Evolutionary conservation across 2,888 invertebrate species (phyloP), one percentile per base, ranked within the genome.

Genomic region (Eledona agricola): DNA sequence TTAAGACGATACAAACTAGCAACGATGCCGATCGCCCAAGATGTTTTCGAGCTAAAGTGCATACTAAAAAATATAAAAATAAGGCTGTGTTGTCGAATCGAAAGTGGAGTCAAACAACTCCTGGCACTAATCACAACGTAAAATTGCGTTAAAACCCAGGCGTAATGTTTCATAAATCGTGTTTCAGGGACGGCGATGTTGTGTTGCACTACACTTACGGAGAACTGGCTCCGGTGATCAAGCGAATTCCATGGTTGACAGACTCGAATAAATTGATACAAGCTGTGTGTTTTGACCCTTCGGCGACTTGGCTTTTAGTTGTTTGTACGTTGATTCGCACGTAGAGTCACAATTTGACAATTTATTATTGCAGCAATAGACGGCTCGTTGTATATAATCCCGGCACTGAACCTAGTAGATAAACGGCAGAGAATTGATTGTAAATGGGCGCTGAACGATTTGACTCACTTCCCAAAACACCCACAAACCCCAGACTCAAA

Each of bases 201-300:
- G 69, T 77, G 3, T 55, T 77, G 17, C 69, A 76, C 56, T 77
- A 77, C 52, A 71, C 69, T 12, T 77, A 72, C 63, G 77, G 77
- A 9, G 77, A 76, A 58, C 57, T 77, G 23, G 63, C 72, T 7
- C 68, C 75, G 13, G 70, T 75, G 26, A 47, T 77, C 19, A 77
- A 71, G 62, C 65, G 72, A 55, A 67, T 77, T 32, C 73, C 75
- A 37, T 77, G 77, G 77, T 70, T 74, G 47, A 69, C 67, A 7
- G 76, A 76, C 47, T 67, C 66, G 20, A 64, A 66, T 32, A 76
- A 76, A 64, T 47, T 77, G 20, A 81, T 88, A 50, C 81, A 86
- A 70, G 86, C 86, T 69, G 79, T 92, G 72, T 90, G 91, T 73
- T 93, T 93, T 75, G 91, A 93, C 77, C 89, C 90, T 1, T 83